Percentiles rank a stretch among this genome's conserved stretches.
These are phyloP conservation scores for Strigamia maritima DNA, from an alignment of 2,888 invertebrate species.

Conservation along the genomic window DNA sequence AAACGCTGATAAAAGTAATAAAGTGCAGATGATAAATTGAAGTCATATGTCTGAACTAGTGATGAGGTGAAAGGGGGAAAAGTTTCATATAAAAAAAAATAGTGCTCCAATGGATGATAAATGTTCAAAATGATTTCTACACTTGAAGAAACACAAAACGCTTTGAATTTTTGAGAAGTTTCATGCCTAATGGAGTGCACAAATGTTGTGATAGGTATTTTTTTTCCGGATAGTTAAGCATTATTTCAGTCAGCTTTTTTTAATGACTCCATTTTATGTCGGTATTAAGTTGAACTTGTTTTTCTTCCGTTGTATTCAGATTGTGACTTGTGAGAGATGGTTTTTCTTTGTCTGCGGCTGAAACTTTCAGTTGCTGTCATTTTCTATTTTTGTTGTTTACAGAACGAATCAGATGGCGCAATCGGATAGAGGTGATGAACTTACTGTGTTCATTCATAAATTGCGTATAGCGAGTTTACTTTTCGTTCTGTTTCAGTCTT, in stretches of 20 bases:
- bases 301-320: background rate
- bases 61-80: background rate
- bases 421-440: conserved; percentile 15
- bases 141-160: background rate
- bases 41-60: background rate
- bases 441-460: conserved; percentile 20
- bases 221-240: background rate
- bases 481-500: conserved; percentile 25
- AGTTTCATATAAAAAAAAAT: background rate
- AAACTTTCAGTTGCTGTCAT: background rate
- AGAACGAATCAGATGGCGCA: background rate
- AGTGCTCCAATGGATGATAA: background rate
- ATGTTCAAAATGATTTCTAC: background rate
- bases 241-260: background rate
- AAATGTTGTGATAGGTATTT: background rate
- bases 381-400: background rate
- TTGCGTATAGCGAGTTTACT: conserved; percentile 12
- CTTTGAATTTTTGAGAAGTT: background rate
- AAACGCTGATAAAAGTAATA: conserved; percentile 12
- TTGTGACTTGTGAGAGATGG: background rate
- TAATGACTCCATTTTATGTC: background rate
- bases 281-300: background rate
- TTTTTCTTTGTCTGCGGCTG: background rate
- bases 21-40: conserved; percentile 17
- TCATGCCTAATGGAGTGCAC: background rate